These are phyloP conservation scores for Abrostola triplasia DNA, from an alignment of 2,888 invertebrate genomes.

Conservation along the genomic window DNA sequence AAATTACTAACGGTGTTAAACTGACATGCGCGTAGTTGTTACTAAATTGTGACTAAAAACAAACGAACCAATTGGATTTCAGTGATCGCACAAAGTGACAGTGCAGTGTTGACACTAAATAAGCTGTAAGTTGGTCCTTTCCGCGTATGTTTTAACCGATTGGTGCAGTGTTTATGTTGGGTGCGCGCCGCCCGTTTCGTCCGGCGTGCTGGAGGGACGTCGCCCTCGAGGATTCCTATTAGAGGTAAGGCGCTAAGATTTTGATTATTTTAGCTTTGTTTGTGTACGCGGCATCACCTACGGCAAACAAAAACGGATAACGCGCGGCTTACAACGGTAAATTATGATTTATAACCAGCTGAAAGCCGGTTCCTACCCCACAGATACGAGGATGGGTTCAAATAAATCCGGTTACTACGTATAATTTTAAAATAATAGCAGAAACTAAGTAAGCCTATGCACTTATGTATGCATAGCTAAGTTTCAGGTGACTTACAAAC, in stretches of 20 bases:
- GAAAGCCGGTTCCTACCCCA: constrained; percentile 70
- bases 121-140: constrained; percentile 61
- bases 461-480: background rate
- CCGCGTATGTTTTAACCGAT: constrained; percentile 75
- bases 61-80: constrained; percentile 80
- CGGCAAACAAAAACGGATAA: constrained; percentile 32
- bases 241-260: constrained; percentile 75
- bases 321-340: constrained; percentile 31
- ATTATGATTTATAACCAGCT: constrained; percentile 55
- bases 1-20: constrained; percentile 65
- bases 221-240: constrained; percentile 83
- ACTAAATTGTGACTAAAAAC: constrained; percentile 82
- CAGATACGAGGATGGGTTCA: constrained; percentile 55
- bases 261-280: constrained; percentile 69
- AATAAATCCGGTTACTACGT: constrained; percentile 67
- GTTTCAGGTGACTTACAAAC: background rate
- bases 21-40: constrained; percentile 82
- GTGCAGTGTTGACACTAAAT: constrained; percentile 75
- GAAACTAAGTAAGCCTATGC: background rate
- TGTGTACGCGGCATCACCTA: constrained; percentile 43
- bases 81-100: constrained; percentile 77
- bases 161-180: constrained; percentile 88
- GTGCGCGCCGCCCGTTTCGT: constrained; percentile 80
- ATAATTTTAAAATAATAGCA: constrained; percentile 17
- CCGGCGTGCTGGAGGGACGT: constrained; percentile 83